Conservation (phyloP, 1,140 invertebrate genomes). For the Paraescarpia echinospica region DNA sequence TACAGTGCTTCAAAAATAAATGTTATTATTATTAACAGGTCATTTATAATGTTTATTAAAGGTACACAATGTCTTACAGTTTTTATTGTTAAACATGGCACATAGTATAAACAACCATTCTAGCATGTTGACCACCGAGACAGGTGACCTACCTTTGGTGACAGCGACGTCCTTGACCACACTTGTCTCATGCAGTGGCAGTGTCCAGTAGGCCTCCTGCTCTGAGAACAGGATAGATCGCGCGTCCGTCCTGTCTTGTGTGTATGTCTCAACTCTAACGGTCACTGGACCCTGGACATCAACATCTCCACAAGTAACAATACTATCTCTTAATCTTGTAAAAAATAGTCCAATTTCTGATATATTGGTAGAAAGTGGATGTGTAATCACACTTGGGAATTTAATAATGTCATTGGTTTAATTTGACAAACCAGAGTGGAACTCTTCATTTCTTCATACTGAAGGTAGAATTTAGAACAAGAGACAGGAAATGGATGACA, state of each 20-base stretch:
- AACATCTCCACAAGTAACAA: not conserved
- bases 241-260: slow-evolving; percentile 61
- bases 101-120: no score
- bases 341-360: not conserved
- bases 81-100: not conserved
- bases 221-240: slow-evolving; percentile 64
- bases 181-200: slow-evolving; percentile 63
- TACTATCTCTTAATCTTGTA: not conserved
- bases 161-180: slow-evolving; percentile 61
- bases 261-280: slow-evolving; percentile 35
- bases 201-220: slow-evolving; percentile 63
- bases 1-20: no score
- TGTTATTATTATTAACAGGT: not conserved
- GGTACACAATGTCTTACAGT: not conserved
- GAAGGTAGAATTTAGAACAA: not conserved
- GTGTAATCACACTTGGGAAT: no score
- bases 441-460: not conserved
- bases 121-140: not conserved
- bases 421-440: not conserved
- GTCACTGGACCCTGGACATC: slow-evolving; percentile 38
- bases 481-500: not conserved
- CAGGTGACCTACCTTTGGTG: slow-evolving; percentile 49
- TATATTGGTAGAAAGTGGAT: not conserved
- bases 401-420: not conserved
- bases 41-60: not conserved